phyloP scores from a whole-genome alignment of 2,888 invertebrate species.

The Acheta domesticus region DNA sequence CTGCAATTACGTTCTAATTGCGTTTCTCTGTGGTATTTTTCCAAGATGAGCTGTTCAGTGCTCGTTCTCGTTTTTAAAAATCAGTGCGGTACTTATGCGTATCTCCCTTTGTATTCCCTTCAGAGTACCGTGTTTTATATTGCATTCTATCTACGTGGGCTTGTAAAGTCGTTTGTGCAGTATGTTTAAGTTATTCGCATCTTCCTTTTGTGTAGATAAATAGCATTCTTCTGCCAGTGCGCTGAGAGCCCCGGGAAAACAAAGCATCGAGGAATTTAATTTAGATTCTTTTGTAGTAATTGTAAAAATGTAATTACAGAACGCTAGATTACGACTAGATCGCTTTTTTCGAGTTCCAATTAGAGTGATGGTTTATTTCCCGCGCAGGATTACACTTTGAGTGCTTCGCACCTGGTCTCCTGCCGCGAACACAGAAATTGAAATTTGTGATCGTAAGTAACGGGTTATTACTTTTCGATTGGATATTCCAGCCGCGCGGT shows the following conservation, averaged over 20 bases:
- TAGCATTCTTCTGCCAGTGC: no score
- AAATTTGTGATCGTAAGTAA: constrained; percentile 1
- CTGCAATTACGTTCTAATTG: constrained; percentile 1
- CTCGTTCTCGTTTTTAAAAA: no score
- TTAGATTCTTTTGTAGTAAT: background rate
- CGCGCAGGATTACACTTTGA: background rate
- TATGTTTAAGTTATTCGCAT: background rate
- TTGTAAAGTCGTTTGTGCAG: background rate
- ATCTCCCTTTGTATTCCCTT: no score
- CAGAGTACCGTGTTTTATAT: no score
- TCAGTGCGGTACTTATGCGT: no score
- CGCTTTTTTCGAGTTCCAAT: background rate
- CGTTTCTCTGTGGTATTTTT: background rate
- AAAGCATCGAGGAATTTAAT: no score
- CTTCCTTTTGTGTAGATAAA: no score
- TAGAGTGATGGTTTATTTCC: background rate
- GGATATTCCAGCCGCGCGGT: no score
- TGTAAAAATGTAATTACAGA: background rate
- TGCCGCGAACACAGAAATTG: background rate
- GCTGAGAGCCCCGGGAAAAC: no score
- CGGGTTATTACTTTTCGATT: background rate
- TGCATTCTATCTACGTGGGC: background rate
- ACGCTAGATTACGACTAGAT: background rate
- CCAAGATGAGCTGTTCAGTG: background rate
- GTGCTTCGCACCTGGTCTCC: background rate